A percentile compares a stretch with the other conserved stretches of the same genome.
phyloP scores from a whole-genome alignment of 2,797 vertebrate species.

The Dendrocincla tyrannina region DNA sequence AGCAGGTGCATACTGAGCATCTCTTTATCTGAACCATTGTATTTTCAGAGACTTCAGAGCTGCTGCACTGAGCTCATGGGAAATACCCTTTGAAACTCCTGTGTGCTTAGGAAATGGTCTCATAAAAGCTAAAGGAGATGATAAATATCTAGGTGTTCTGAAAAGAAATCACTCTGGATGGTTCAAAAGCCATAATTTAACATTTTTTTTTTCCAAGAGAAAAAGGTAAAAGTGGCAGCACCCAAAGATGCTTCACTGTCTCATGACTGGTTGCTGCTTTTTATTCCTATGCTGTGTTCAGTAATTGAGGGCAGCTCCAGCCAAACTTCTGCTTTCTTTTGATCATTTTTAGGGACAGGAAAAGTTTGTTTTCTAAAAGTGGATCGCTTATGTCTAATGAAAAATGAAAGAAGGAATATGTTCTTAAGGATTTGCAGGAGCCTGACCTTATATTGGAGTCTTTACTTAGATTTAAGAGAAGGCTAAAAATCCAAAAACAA shows the following conservation, averaged over 20 bases:
- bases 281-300: not conserved
- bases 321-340: not conserved
- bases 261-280: not conserved
- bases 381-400: not conserved
- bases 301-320: not conserved
- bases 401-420: not conserved
- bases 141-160: constrained; percentile 16
- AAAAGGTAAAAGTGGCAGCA: not conserved
- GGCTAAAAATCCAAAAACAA: not conserved
- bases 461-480: not conserved
- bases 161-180: not conserved
- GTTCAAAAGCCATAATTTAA: not conserved
- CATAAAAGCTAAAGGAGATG: constrained; percentile 23
- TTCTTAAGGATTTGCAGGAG: not conserved
- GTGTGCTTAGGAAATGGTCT: not conserved
- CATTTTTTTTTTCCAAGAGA: not conserved
- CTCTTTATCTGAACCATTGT: not conserved
- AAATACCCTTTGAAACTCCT: constrained; percentile 23
- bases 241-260: not conserved
- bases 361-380: not conserved
- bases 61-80: not conserved
- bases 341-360: not conserved
- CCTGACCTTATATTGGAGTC: not conserved
- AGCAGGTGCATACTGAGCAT: not conserved
- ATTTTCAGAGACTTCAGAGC: constrained; percentile 1